Percentiles rank a stretch among this genome's conserved stretches.
These are phyloP conservation scores for Sebastes matsubarae DNA, from an alignment of 2,797 vertebrate species.

Conservation along the genomic window DNA sequence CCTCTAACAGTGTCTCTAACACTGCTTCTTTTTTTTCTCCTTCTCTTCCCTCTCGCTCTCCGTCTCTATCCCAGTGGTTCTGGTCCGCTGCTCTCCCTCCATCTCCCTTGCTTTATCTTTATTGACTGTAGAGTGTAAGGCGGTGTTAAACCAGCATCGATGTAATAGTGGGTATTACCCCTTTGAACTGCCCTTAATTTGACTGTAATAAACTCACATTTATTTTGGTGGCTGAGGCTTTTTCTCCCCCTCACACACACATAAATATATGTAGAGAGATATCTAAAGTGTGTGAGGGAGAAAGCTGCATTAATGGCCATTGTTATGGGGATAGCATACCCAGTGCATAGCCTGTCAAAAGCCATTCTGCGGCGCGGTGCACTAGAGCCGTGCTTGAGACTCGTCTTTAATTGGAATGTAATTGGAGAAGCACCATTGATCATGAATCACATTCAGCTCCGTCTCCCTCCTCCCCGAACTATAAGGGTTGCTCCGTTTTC, in stretches of 20 bases:
- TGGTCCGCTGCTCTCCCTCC: conserved; percentile 64
- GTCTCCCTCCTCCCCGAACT: conserved; percentile 50
- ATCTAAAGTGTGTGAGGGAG: neutral
- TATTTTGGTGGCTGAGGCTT: conserved; percentile 49
- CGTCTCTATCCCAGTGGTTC: conserved; percentile 55
- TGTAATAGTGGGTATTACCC: conserved; percentile 81
- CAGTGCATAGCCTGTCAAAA: conserved; percentile 50
- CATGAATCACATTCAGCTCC: conserved; percentile 72
- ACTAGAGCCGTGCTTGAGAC: conserved; percentile 47
- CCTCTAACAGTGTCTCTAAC: conserved; percentile 8
- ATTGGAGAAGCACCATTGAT: conserved; percentile 81
- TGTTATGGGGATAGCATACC: conserved; percentile 39
- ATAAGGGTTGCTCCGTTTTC: conserved; percentile 43
- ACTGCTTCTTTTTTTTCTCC: neutral
- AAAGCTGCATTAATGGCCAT: conserved; percentile 25
- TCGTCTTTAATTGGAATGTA: conserved; percentile 80
- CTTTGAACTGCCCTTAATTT: conserved; percentile 79
- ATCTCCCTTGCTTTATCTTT: conserved; percentile 67
- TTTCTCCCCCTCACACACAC: neutral
- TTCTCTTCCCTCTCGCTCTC: conserved; percentile 1
- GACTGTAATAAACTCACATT: conserved; percentile 78
- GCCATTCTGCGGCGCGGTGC: conserved; percentile 41
- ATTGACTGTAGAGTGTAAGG: conserved; percentile 79
- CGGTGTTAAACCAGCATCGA: conserved; percentile 76
- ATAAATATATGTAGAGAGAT: conserved; percentile 33